phyloP scores from a whole-genome alignment of 92 coral and sea anemone genomes.

The Porites lobata region DNA sequence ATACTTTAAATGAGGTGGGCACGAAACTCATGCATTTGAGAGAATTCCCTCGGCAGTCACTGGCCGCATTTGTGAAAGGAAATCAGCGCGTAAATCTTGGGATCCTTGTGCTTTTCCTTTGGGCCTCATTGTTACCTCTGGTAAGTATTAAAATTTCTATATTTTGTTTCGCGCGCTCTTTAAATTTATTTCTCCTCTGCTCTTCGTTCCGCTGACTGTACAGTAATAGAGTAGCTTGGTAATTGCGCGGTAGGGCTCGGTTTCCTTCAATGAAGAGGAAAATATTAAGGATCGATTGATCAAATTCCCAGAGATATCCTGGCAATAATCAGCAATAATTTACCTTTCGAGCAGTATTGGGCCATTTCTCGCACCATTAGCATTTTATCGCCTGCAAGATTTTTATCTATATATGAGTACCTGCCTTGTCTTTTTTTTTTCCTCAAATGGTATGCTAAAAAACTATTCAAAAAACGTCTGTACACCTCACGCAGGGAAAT shows the following conservation, averaged over 20 bases:
- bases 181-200: not conserved
- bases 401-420: slow-evolving; percentile 20
- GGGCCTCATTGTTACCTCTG: slow-evolving; percentile 32
- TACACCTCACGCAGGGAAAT: slow-evolving; percentile 35
- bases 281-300: slow-evolving; percentile 1
- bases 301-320: slow-evolving; percentile 1
- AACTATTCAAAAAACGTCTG: not conserved
- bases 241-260: slow-evolving; percentile 16
- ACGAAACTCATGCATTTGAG: slow-evolving; percentile 80
- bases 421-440: not conserved
- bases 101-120: slow-evolving; percentile 31
- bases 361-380: slow-evolving; percentile 1
- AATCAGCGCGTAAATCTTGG: slow-evolving; percentile 43
- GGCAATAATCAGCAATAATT: not conserved
- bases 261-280: not conserved
- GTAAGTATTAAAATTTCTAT: slow-evolving; percentile 31
- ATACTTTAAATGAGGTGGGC: slow-evolving; percentile 56
- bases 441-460: not conserved
- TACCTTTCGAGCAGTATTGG: not conserved
- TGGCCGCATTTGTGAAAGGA: slow-evolving; percentile 80
- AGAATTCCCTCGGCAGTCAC: slow-evolving; percentile 66
- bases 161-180: slow-evolving; percentile 25
- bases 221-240: not conserved
- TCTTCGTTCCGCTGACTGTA: slow-evolving; percentile 21
- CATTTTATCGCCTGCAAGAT: slow-evolving; percentile 7